phyloP scores from a whole-genome alignment of 2,888 invertebrate genomes.

The Atethmia centrago region DNA sequence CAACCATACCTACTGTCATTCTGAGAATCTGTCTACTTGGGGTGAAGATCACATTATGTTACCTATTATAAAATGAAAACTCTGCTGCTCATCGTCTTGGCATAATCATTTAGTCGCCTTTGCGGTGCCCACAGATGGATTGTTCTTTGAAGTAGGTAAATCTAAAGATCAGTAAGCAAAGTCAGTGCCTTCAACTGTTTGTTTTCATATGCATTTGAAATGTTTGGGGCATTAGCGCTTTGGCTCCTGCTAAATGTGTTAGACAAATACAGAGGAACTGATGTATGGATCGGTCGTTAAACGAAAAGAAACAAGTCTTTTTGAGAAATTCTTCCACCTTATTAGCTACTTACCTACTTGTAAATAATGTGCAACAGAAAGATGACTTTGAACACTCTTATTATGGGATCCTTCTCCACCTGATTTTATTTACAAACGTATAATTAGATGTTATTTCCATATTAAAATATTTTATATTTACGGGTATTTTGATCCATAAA shows the following conservation, averaged over 20 bases:
- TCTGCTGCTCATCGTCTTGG: background rate
- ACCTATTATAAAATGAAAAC: background rate
- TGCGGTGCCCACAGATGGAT: background rate
- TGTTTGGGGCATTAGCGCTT: conserved; percentile 37
- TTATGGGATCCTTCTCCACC: background rate
- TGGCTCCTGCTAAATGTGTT: conserved; percentile 18
- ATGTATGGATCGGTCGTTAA: background rate
- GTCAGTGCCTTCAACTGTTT: conserved; percentile 28
- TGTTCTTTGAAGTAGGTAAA: conserved; percentile 41
- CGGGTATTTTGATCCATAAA: conserved; percentile 7
- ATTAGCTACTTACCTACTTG: background rate
- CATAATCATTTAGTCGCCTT: conserved; percentile 14
- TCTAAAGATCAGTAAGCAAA: conserved; percentile 34
- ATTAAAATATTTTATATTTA: background rate
- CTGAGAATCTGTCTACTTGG: background rate
- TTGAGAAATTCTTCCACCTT: background rate
- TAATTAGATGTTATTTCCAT: background rate
- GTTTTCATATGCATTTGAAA: conserved; percentile 37
- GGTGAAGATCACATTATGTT: background rate
- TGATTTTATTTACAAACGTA: background rate
- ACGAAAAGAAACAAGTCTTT: background rate
- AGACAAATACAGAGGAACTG: background rate
- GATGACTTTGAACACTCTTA: background rate
- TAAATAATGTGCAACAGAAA: background rate
- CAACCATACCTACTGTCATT: background rate